Conservation (phyloP, 2,888 invertebrate genomes). For the Drosophila setosimentum region DNA sequence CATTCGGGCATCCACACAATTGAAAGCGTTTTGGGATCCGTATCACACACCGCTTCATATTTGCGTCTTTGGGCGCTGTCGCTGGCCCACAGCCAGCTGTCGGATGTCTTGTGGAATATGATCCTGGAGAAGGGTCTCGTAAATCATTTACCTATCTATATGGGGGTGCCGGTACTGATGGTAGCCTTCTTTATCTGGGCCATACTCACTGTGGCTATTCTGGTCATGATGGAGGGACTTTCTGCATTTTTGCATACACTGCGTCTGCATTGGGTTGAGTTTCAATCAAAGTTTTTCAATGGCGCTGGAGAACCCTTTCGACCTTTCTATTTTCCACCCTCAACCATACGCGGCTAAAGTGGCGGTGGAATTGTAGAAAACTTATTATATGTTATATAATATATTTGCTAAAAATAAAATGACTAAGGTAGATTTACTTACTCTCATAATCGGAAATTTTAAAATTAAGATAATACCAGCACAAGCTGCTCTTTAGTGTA, state of each 20-base stretch:
- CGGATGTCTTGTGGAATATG: constrained; percentile 97
- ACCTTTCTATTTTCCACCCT: constrained; percentile 92
- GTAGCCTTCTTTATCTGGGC: constrained; percentile 96
- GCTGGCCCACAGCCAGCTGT: constrained; percentile 96
- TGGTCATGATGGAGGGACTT: constrained; percentile 99
- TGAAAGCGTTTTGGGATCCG: constrained; percentile 91
- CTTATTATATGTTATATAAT: background rate
- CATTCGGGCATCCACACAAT: constrained; percentile 87
- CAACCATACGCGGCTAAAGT: constrained; percentile 51
- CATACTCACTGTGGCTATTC: constrained; percentile 94
- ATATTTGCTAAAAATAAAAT: background rate
- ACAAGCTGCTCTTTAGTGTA: background rate
- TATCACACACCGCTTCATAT: constrained; percentile 99
- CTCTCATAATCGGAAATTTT: background rate
- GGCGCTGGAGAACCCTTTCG: constrained; percentile 92
- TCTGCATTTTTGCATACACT: constrained; percentile 99
- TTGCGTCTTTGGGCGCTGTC: constrained; percentile 99
- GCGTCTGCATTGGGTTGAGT: constrained; percentile 98
- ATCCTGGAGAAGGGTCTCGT: constrained; percentile 91
- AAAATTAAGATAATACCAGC: background rate
- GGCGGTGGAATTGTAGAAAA: background rate
- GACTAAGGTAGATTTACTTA: background rate
- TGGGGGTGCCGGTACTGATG: constrained; percentile 89
- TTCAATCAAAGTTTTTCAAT: constrained; percentile 97
- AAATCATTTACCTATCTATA: constrained; percentile 84